These are phyloP conservation scores for Chymomyza fuscimana DNA, from an alignment of 2,888 invertebrate genomes.

Conservation along the genomic window DNA sequence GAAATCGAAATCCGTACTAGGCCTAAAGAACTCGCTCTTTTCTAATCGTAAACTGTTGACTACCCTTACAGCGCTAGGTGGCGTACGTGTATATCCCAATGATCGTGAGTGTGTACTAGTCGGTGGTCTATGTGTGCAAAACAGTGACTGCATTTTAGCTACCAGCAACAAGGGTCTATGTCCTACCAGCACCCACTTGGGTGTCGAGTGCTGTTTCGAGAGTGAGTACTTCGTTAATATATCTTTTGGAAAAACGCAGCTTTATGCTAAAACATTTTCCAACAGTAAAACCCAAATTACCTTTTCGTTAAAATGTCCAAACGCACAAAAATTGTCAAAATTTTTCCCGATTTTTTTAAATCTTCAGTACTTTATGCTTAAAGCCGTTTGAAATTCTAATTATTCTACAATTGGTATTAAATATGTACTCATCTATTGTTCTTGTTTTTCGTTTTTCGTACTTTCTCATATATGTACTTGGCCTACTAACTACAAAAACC, in stretches of 20 bases:
- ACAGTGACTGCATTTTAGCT: conserved; percentile 68
- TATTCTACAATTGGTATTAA: conserved; percentile 40
- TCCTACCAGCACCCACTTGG: conserved; percentile 67
- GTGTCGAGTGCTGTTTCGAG: conserved; percentile 79
- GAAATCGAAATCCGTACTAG: too few relatives aligned
- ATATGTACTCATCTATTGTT: conserved; percentile 36
- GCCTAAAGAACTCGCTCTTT: background rate
- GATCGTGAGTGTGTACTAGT: conserved; percentile 77
- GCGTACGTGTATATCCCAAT: conserved; percentile 73
- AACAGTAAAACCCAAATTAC: conserved; percentile 34
- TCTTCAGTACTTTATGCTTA: background rate
- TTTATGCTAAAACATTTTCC: conserved; percentile 10
- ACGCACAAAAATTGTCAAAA: background rate
- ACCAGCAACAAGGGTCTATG: conserved; percentile 76
- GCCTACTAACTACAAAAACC: background rate
- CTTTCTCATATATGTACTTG: background rate
- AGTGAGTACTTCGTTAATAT: conserved; percentile 58
- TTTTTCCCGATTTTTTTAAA: background rate
- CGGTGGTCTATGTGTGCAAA: conserved; percentile 77
- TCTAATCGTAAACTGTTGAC: background rate
- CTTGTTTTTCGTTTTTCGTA: conserved; percentile 5
- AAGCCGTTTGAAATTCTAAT: conserved; percentile 18
- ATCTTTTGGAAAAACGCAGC: background rate
- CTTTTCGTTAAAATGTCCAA: conserved; percentile 12
- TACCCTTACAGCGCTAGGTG: conserved; percentile 68